A percentile compares a stretch with the other conserved stretches of the same genome.
These are phyloP conservation scores for Momotus momota DNA, from an alignment of 2,797 vertebrate genomes.

Conservation along the genomic window DNA sequence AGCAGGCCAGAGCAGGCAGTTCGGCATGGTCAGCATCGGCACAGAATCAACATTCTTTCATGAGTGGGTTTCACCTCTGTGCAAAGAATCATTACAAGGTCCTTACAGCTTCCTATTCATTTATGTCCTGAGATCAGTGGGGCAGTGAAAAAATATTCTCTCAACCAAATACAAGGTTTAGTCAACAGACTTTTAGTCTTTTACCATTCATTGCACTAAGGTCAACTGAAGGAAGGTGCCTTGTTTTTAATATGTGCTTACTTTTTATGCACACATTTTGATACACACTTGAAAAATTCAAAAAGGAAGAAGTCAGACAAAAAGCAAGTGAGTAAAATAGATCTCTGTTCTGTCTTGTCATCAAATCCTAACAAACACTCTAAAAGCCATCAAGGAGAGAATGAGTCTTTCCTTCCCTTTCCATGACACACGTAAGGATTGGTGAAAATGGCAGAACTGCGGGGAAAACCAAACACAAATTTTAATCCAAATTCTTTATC, in stretches of 20 bases:
- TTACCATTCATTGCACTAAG: not conserved
- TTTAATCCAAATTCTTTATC: not conserved
- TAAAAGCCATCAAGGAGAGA: not conserved
- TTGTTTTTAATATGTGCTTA: not conserved
- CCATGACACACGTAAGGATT: not conserved
- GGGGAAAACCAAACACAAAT: not conserved
- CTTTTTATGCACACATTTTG: not conserved
- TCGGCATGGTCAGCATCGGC: rapidly evolving
- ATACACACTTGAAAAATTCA: not conserved
- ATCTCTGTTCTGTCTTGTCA: not conserved
- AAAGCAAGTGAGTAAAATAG: not conserved
- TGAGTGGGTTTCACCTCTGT: not conserved
- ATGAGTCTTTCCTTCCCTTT: not conserved
- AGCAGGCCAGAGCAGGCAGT: not conserved
- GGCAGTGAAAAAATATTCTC: not conserved
- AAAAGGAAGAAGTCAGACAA: not conserved
- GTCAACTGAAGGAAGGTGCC: not conserved
- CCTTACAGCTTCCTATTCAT: not conserved
- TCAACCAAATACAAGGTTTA: not conserved
- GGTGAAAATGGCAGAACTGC: not conserved
- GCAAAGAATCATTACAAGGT: not conserved
- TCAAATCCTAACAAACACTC: not conserved
- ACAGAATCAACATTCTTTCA: not conserved
- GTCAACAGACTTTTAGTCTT: not conserved
- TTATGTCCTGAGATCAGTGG: not conserved